Percentiles rank a stretch among this genome's conserved stretches.
These are phyloP conservation scores for Lithophane socia DNA, from an alignment of 2,888 invertebrate genomes.

Conservation along the genomic window DNA sequence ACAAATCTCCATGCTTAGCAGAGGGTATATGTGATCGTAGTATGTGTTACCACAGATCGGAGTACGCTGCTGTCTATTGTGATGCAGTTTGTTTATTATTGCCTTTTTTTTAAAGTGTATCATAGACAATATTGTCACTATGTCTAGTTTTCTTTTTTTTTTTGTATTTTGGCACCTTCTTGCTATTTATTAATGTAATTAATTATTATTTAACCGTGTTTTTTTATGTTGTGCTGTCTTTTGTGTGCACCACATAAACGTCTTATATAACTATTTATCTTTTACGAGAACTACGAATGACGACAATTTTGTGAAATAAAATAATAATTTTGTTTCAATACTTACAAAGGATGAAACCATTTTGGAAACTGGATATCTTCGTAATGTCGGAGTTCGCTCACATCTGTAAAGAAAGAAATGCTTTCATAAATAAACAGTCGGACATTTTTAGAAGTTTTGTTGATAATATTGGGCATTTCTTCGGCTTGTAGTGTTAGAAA, in stretches of 20 bases:
- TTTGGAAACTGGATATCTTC: neutral
- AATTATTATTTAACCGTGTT: no score
- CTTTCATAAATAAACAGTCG: slow-evolving; percentile 14
- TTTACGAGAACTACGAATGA: neutral
- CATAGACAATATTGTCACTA: no score
- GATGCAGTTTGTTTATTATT: neutral
- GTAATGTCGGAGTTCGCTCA: neutral
- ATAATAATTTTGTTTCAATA: slow-evolving; percentile 24
- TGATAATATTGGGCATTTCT: no score
- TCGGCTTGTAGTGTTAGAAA: no score
- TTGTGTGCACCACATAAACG: no score
- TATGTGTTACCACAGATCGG: neutral
- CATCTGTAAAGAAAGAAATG: slow-evolving; percentile 34
- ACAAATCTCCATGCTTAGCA: neutral
- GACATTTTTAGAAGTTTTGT: neutral
- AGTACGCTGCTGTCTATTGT: neutral
- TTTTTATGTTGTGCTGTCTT: no score
- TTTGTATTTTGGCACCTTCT: no score
- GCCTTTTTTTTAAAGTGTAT: no score
- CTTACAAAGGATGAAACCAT: slow-evolving; percentile 19
- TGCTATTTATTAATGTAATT: no score
- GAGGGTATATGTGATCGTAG: neutral
- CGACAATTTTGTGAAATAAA: neutral
- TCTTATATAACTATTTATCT: no score
- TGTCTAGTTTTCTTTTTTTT: no score